Percentiles rank a stretch among this genome's conserved stretches.
phyloP scores from a whole-genome alignment of 1,140 invertebrate genomes.

The Temnothorax nylanderi region DNA sequence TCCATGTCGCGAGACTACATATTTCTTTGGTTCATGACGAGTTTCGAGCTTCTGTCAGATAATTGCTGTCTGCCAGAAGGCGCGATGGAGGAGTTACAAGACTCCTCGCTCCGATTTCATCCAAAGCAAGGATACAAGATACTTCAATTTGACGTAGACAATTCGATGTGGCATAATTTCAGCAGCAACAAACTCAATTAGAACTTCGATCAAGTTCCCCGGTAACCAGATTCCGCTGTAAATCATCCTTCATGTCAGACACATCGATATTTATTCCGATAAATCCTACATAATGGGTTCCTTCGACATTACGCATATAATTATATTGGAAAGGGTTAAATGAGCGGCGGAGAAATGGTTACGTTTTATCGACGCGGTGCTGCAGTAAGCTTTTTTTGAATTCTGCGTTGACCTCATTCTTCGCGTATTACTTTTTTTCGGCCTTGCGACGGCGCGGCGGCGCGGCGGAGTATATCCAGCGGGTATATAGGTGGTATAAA shows the following conservation, averaged over 20 bases:
- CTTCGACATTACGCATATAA: not conserved
- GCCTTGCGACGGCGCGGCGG: not conserved
- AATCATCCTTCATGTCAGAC: constrained; percentile 9
- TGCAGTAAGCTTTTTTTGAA: constrained; percentile 63
- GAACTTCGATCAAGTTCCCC: constrained; percentile 43
- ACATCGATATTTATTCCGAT: constrained; percentile 33
- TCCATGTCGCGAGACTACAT: not conserved
- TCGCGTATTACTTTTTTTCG: constrained; percentile 51
- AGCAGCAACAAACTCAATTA: constrained; percentile 36
- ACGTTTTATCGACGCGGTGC: constrained; percentile 54
- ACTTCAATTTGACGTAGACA: constrained; percentile 28
- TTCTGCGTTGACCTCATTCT: constrained; percentile 62
- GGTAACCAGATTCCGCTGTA: constrained; percentile 35
- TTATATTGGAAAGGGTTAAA: constrained; percentile 45
- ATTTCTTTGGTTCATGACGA: not conserved
- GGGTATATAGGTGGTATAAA: constrained; percentile 15
- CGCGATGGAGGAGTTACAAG: not conserved
- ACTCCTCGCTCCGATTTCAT: constrained; percentile 15
- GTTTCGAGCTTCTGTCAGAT: not conserved
- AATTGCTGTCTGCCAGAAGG: not conserved
- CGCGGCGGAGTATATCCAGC: constrained; percentile 7
- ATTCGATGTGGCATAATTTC: constrained; percentile 40
- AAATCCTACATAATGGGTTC: constrained; percentile 37
- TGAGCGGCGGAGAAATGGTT: constrained; percentile 55
- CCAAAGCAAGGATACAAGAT: not conserved